Percentiles rank a stretch among this genome's conserved stretches.
These are phyloP conservation scores for Planococcus citri DNA, from an alignment of 1,140 invertebrate genomes.

Conservation along the genomic window DNA sequence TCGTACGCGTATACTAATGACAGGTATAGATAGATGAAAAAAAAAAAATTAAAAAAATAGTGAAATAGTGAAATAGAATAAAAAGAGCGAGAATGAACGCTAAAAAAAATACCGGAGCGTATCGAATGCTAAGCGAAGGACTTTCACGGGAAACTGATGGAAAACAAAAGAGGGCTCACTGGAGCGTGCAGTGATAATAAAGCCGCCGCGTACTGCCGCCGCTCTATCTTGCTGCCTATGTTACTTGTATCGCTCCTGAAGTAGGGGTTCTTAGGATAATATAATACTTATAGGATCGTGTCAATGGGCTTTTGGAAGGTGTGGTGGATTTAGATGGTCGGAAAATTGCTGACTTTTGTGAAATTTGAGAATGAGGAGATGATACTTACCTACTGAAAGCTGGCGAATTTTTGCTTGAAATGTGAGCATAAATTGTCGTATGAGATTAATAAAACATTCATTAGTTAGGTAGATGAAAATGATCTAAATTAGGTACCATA, in stretches of 20 bases:
- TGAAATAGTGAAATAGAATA: constrained; percentile 15
- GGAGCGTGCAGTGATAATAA: constrained; percentile 15
- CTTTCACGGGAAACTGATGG: constrained; percentile 19
- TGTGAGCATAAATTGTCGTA: too few species aligned
- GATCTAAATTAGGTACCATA: too few species aligned
- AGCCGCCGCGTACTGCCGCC: neutral
- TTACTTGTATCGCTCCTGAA: constrained; percentile 9
- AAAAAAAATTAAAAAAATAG: neutral
- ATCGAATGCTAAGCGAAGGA: constrained; percentile 18
- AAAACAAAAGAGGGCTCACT: constrained; percentile 17
- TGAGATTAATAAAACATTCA: too few species aligned
- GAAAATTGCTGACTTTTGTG: too few species aligned
- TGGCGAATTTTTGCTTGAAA: too few species aligned
- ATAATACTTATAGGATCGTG: too few species aligned
- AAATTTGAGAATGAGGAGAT: too few species aligned
- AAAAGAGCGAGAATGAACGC: constrained; percentile 14
- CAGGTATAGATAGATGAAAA: neutral
- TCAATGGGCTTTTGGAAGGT: too few species aligned
- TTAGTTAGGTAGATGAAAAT: too few species aligned
- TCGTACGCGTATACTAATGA: neutral
- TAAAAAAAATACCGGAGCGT: constrained; percentile 18
- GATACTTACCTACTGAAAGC: too few species aligned
- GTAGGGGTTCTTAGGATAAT: neutral
- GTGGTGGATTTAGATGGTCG: too few species aligned
- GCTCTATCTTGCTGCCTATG: constrained; percentile 2